These are phyloP conservation scores for Varanus salvator DNA, from an alignment of 2,113 vertebrate genomes.

Conservation along the genomic window DNA sequence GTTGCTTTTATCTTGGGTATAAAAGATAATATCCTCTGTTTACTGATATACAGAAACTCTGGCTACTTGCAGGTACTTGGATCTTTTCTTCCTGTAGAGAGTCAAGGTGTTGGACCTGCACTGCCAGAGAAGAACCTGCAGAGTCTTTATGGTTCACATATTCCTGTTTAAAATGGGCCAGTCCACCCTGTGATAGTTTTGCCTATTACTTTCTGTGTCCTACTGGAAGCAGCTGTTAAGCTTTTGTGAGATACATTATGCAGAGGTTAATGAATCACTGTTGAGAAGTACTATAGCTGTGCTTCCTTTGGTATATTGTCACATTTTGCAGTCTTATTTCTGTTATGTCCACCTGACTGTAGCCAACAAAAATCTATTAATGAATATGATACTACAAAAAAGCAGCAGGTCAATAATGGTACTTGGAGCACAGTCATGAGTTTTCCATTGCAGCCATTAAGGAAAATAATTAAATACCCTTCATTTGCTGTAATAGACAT, in stretches of 20 bases:
- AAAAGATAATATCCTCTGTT: too few species aligned
- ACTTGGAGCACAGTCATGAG: conserved; percentile 59
- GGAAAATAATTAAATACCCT: conserved; percentile 58
- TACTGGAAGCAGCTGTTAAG: neutral
- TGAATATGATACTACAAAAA: conserved; percentile 46
- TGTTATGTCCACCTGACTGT: conserved; percentile 33
- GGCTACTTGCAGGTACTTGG: neutral
- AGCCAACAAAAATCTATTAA: conserved; percentile 56
- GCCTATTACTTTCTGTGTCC: neutral
- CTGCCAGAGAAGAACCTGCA: neutral
- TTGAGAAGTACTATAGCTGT: neutral
- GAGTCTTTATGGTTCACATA: neutral
- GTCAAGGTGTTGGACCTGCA: neutral
- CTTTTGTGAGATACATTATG: neutral
- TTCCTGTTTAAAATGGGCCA: neutral
- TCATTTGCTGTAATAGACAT: conserved; percentile 62
- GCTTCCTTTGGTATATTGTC: conserved; percentile 4
- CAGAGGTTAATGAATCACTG: neutral
- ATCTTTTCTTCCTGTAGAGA: neutral
- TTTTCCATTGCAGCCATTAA: conserved; percentile 52
- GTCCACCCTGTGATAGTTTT: neutral
- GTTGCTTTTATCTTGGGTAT: neutral
- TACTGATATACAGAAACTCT: too few species aligned
- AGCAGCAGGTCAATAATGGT: conserved; percentile 47
- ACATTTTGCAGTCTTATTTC: neutral